Percentiles rank a stretch among this genome's conserved stretches.
These are phyloP conservation scores for Myxocyprinus asiaticus DNA, from an alignment of 2,113 vertebrate genomes.

Conservation along the genomic window DNA sequence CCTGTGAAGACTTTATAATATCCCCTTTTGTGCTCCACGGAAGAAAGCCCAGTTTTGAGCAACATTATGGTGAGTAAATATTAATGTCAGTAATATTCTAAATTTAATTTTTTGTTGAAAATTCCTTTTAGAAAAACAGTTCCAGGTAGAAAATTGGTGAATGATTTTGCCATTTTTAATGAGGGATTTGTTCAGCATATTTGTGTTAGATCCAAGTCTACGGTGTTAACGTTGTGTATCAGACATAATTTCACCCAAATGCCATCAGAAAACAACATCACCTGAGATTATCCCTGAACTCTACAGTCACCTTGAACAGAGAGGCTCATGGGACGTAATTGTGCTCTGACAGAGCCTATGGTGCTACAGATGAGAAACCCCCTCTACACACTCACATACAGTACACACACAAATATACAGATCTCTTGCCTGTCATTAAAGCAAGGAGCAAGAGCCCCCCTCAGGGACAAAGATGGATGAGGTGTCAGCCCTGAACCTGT, in stretches of 20 bases:
- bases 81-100: too few relatives aligned
- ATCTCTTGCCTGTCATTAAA: slow-evolving; percentile 17
- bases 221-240: background rate
- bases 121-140: too few relatives aligned
- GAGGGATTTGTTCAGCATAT: too few relatives aligned
- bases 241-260: slow-evolving; percentile 55
- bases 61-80: too few relatives aligned
- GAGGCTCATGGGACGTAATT: slow-evolving; percentile 49
- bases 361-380: background rate
- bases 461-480: slow-evolving; percentile 69
- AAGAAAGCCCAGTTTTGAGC: too few relatives aligned
- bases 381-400: background rate
- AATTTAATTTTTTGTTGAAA: too few relatives aligned
- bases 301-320: slow-evolving; percentile 66
- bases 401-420: background rate
- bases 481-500: slow-evolving; percentile 56
- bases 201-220: background rate
- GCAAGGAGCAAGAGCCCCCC: slow-evolving; percentile 43
- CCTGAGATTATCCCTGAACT: background rate
- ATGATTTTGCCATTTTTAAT: too few relatives aligned
- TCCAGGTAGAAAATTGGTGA: too few relatives aligned
- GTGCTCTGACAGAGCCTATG: slow-evolving; percentile 53
- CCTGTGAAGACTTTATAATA: too few relatives aligned
- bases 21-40: too few relatives aligned
- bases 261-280: slow-evolving; percentile 59